These are phyloP conservation scores for Eretmochelys imbricata DNA, from an alignment of 2,113 vertebrate genomes.

Conservation along the genomic window DNA sequence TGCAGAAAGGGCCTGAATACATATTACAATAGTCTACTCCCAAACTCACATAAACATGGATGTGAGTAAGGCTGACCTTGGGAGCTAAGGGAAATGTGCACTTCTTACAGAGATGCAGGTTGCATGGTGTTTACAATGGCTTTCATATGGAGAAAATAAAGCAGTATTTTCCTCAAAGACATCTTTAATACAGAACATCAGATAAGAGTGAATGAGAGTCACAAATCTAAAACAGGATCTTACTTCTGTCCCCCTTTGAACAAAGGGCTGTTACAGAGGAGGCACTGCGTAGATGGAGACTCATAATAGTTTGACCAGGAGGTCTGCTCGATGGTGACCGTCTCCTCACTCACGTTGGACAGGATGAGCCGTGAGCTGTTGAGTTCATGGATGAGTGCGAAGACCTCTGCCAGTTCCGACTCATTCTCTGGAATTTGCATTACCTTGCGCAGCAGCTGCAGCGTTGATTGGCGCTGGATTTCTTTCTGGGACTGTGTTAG, in stretches of 20 bases:
- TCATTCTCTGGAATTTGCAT: constrained; percentile 94
- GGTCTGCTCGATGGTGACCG: constrained; percentile 85
- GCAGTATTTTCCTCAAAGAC: constrained; percentile 1
- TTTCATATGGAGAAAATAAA: neutral
- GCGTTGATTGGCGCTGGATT: constrained; percentile 90
- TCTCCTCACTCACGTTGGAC: constrained; percentile 84
- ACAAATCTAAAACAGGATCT: constrained; percentile 69
- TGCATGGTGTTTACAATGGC: neutral
- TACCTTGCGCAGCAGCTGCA: constrained; percentile 89
- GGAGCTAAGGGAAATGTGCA: neutral
- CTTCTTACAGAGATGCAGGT: neutral
- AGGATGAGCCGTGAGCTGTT: constrained; percentile 90
- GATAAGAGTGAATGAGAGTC: neutral
- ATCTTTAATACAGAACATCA: neutral
- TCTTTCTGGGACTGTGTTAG: constrained; percentile 87
- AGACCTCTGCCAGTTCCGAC: constrained; percentile 89
- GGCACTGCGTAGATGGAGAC: constrained; percentile 89
- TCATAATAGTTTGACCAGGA: constrained; percentile 96
- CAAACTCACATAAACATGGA: neutral
- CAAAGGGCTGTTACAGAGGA: constrained; percentile 90
- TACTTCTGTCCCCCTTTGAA: constrained; percentile 94
- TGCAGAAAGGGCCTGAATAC: neutral
- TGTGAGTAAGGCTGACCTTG: neutral
- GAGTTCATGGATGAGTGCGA: constrained; percentile 91
- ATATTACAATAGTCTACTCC: neutral